A percentile compares a stretch with the other conserved stretches of the same genome.
These are phyloP conservation scores for Serranochromis macrocephalus DNA, from an alignment of 2,113 vertebrate species.

Conservation along the genomic window DNA sequence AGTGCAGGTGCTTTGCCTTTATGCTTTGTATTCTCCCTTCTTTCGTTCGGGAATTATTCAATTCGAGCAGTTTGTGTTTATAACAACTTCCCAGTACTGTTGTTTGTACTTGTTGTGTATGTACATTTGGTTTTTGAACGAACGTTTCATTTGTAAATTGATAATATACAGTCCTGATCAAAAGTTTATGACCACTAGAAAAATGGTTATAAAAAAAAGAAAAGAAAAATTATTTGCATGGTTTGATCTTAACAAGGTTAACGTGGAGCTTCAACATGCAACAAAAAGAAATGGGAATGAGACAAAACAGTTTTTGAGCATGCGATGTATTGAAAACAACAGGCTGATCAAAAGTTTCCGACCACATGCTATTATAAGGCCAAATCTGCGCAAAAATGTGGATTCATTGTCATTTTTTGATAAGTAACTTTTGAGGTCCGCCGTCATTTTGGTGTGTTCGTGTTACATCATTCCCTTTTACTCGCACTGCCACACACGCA, in stretches of 20 bases:
- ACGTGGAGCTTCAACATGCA: neutral
- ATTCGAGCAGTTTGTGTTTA: neutral
- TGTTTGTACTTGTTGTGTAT: accelerated
- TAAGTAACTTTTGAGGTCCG: neutral
- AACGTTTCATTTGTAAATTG: neutral
- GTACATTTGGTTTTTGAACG: neutral
- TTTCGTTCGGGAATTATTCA: neutral
- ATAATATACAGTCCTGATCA: neutral
- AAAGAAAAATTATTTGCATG: neutral
- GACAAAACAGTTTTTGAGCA: neutral
- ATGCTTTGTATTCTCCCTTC: neutral
- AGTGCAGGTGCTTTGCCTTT: neutral
- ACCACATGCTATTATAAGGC: neutral
- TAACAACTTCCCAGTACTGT: neutral
- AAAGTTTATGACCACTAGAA: neutral
- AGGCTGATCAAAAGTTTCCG: neutral
- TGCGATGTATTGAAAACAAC: neutral
- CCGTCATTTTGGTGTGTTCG: neutral
- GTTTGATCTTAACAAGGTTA: neutral
- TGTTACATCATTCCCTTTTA: neutral
- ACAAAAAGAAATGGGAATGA: neutral
- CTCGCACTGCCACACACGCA: neutral
- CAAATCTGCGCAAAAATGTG: neutral
- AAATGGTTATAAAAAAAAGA: neutral
- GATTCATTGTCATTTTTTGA: neutral